Evolutionary conservation across 30 jellyfish, hydroid and myxozoan genomes (phyloP).

Genomic region (Aurelia aurita complex sp. Pacific): DNA sequence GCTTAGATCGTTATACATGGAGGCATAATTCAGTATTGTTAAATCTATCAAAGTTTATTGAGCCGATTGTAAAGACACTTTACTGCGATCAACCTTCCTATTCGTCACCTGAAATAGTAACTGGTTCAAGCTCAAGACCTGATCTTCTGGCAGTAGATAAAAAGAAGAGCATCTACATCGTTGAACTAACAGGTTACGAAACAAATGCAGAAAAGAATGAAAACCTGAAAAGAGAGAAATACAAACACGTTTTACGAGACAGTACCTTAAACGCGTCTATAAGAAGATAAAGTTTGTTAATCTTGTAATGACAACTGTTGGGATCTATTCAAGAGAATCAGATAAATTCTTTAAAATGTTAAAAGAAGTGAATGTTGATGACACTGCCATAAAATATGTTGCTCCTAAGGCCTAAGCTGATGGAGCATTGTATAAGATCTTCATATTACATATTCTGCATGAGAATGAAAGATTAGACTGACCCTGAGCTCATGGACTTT

Average conservation of each 20-base stretch:
- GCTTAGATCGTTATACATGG: too few relatives aligned
- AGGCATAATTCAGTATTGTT: too few relatives aligned
- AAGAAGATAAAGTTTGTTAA: slow-evolving; percentile 7
- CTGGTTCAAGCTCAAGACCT: slow-evolving; percentile 1
- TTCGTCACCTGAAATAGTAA: slow-evolving; percentile 33
- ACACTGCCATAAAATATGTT: too few relatives aligned
- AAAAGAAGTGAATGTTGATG: too few relatives aligned
- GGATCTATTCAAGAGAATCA: slow-evolving; percentile 8
- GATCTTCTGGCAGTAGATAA: slow-evolving; percentile 12
- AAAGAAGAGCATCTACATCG: slow-evolving; percentile 24
- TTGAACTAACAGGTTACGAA: slow-evolving; percentile 30
- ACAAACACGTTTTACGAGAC: slow-evolving; percentile 9
- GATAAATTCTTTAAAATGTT: too few relatives aligned
- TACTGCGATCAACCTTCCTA: slow-evolving; percentile 30
- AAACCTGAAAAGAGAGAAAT: slow-evolving; percentile 9
- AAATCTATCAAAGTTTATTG: neutral
- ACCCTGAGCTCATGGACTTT: too few relatives aligned
- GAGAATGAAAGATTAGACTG: too few relatives aligned
- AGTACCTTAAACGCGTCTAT: neutral
- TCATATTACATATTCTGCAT: too few relatives aligned
- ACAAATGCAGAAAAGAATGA: slow-evolving; percentile 31
- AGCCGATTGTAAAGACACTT: slow-evolving; percentile 16
- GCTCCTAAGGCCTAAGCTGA: too few relatives aligned
- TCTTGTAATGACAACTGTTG: slow-evolving; percentile 34
- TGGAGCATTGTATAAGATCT: too few relatives aligned